Conservation (phyloP, 2,113 vertebrate species). For the Pituophis catenifer region DNA sequence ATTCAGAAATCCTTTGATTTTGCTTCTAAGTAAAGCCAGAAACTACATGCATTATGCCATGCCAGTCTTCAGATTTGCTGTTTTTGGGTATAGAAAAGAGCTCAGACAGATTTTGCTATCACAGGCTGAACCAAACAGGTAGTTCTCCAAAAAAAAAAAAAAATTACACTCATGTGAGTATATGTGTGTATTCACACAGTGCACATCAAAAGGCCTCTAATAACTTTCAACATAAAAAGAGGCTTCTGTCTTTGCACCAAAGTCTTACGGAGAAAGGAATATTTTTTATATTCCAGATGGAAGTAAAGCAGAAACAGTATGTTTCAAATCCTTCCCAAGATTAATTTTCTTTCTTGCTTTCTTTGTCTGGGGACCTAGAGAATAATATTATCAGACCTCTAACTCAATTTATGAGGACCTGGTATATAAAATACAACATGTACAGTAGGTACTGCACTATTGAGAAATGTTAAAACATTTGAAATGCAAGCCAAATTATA, state of each 20-base stretch:
- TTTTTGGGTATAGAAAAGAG: background rate
- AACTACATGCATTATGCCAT: background rate
- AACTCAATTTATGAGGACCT: too few relatives aligned
- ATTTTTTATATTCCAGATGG: background rate
- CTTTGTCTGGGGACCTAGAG: background rate
- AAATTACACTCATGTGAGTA: background rate
- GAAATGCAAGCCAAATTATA: background rate
- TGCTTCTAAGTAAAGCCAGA: background rate
- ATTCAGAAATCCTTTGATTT: background rate
- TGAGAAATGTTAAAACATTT: background rate
- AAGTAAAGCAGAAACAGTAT: background rate
- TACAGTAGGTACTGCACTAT: background rate
- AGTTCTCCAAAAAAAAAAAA: background rate
- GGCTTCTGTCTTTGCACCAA: background rate
- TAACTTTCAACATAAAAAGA: background rate
- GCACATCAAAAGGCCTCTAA: background rate
- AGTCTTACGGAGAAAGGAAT: background rate
- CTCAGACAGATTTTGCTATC: background rate
- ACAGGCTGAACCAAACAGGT: background rate
- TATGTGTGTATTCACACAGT: background rate
- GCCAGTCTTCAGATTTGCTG: background rate
- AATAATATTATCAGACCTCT: background rate
- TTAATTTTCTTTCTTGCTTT: background rate
- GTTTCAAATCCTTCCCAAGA: background rate
- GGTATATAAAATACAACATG: background rate